Evolutionary conservation across 2,888 invertebrate species (phyloP), one percentile per base, ranked within the genome.

Genomic region (Plusia festucae): DNA sequence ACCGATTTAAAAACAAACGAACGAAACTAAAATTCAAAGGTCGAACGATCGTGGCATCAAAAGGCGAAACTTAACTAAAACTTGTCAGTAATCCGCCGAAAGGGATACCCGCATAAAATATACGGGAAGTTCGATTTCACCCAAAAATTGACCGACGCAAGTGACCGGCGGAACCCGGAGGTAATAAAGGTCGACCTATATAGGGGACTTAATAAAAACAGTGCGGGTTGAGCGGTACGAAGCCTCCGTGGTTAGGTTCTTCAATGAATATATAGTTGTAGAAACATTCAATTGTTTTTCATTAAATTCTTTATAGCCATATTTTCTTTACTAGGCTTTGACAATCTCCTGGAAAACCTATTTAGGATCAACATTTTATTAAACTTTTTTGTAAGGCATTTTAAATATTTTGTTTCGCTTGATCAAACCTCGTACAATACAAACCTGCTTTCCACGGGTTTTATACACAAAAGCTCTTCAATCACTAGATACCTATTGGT

Each of bases 161-260:
- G 86, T 86, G 86, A 81, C 81, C 80, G 75, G 81, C 79, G 80
- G 84, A 84, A 67, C 84, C 81, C 85, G 53, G 73, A 77, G 75
- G 88, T 88, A 88, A 90, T 89, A 90, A 89, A 85, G 84, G 82
- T 77, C 84, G 77, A 69, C 83, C 85, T 86, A 88, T 88, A 88
- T 88, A 81, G 85, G 86, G 65, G 88, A 89, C 87, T 90, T 86
- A 89, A 91, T 91, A 91, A 90, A 91, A 90, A 79, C 80, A 70
- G 58, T 68, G 64, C 67, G 60, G 73, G 73, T 76, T 76, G 69
- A 59, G 60, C 63, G 58, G 44, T 64, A 53, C 60, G 60, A 44
- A 51, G 49, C 56, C 58, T 46, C 55, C 53, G 18, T 18, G 15
- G 22, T 0, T 49, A 60, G 73, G 61, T 59, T 59, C 74, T 32